phyloP scores from a whole-genome alignment of 2,888 invertebrate species.

The Trachelus stipa region DNA sequence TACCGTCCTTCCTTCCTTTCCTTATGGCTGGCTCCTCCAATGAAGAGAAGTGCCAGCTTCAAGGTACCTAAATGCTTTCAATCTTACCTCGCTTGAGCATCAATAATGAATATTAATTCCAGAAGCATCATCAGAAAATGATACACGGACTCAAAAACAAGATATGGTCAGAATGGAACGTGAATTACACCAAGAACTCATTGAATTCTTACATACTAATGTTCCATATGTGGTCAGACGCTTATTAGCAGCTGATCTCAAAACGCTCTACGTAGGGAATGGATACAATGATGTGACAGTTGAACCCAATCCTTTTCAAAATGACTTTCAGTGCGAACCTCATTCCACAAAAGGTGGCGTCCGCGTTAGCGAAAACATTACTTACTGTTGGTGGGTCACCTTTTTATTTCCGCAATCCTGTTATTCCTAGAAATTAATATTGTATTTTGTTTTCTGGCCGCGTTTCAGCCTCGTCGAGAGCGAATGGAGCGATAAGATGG shows the following conservation, averaged over 20 bases:
- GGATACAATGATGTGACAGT: slow-evolving; percentile 59
- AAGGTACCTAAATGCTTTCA: slow-evolving; percentile 70
- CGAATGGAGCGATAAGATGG: slow-evolving; percentile 76
- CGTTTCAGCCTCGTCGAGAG: slow-evolving; percentile 73
- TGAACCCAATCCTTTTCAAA: slow-evolving; percentile 79
- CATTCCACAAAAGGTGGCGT: slow-evolving; percentile 86
- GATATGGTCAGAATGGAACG: slow-evolving; percentile 59
- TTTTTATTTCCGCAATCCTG: neutral
- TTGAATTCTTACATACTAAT: slow-evolving; percentile 77
- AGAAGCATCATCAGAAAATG: slow-evolving; percentile 30
- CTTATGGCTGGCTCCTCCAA: too few species aligned
- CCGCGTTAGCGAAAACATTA: slow-evolving; percentile 83
- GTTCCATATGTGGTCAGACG: slow-evolving; percentile 85
- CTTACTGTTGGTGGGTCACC: slow-evolving; percentile 74
- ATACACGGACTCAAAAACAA: neutral
- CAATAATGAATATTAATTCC: slow-evolving; percentile 15
- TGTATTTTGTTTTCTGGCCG: too few species aligned
- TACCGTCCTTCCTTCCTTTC: slow-evolving; percentile 48
- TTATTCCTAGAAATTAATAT: neutral
- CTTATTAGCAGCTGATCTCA: slow-evolving; percentile 86
- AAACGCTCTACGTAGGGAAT: slow-evolving; percentile 76
- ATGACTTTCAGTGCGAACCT: slow-evolving; percentile 71
- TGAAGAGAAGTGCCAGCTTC: slow-evolving; percentile 60
- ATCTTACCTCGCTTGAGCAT: slow-evolving; percentile 25
- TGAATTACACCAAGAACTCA: slow-evolving; percentile 77